These are phyloP conservation scores for Philhelius pedissequus DNA, from an alignment of 2,888 invertebrate genomes.

Conservation along the genomic window DNA sequence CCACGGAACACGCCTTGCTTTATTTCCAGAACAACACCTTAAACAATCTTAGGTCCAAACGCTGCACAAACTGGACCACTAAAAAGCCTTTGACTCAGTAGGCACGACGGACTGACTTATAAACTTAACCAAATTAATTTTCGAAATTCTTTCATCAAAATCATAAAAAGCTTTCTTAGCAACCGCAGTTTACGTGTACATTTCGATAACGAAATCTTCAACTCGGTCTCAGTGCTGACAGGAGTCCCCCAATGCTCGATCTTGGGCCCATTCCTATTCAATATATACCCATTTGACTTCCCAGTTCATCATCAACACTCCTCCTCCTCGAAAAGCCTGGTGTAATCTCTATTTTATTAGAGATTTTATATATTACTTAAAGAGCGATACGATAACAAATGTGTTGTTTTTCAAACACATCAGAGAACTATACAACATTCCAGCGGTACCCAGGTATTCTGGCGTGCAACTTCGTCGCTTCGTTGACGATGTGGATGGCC, in stretches of 20 bases:
- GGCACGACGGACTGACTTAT: not conserved
- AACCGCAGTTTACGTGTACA: not conserved
- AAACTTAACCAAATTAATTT: not conserved
- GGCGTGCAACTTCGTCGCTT: constrained; percentile 26
- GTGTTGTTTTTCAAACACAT: constrained; percentile 12
- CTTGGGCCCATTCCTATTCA: too few species aligned
- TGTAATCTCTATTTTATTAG: too few species aligned
- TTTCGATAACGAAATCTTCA: not conserved
- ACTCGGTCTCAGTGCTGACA: not conserved
- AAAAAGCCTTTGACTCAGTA: not conserved
- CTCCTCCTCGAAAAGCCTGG: too few species aligned
- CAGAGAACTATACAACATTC: constrained; percentile 8
- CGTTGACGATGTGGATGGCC: constrained; percentile 31
- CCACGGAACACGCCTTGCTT: too few species aligned
- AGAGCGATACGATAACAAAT: too few species aligned
- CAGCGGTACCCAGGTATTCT: constrained; percentile 10
- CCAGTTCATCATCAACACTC: too few species aligned
- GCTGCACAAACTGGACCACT: not conserved
- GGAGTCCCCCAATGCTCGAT: too few species aligned
- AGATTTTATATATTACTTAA: too few species aligned
- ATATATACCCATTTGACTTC: too few species aligned
- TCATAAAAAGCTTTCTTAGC: not conserved
- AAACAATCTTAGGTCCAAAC: too few species aligned
- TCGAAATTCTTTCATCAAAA: not conserved
- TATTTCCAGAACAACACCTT: too few species aligned